Base-by-base conservation (phyloP, 2,888 invertebrate species). In the Nebria brevicollis region DNA sequence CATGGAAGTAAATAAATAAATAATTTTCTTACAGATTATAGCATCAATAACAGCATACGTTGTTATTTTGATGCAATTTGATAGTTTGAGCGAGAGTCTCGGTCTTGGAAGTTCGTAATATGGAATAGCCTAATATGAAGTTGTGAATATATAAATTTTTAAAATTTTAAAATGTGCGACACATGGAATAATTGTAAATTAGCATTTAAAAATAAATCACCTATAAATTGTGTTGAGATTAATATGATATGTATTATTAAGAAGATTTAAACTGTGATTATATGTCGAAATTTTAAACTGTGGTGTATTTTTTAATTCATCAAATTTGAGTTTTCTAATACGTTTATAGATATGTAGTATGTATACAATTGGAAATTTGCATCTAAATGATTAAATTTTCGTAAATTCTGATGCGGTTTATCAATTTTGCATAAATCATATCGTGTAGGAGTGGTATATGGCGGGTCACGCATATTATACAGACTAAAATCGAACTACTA, bases 41-140 rank as follows among this genome's bases (percentile, higher is more conserved):
- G 77, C 54, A 2, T 54, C 77, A n/a, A 77, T 77, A 64, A 72
- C 77, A 65, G 41, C 77, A 2, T 77, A 77, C 25, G 72, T 77
- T 41, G 15, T 77, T 34, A 54, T 77, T 11, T 54, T 77, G 11
- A 77, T 77, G 42, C 77, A 77, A 34, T 77, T 77, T 42, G 77
- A 77, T 20, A 72, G 64, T 43, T 72, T 77, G 77, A 72, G 65
- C 64, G 72, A 72, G 72, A 65, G 54, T 54, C 54, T 34, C 1
- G 34, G 34, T 34, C 34, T 34, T 34, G 2, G 34, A 34, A 34
- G 34, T 34, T 34, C 34, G 34, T 34, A 34, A 34, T 1, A 20
- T 20, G 20, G 20, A 20, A 20, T 20, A 20, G 20, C 20, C 20
- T 20, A 20, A 20, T 20, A 20, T 34, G 34, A 5, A 34, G 34